phyloP scores from a whole-genome alignment of 1,140 invertebrate genomes.

The Heterodera carotae region DNA sequence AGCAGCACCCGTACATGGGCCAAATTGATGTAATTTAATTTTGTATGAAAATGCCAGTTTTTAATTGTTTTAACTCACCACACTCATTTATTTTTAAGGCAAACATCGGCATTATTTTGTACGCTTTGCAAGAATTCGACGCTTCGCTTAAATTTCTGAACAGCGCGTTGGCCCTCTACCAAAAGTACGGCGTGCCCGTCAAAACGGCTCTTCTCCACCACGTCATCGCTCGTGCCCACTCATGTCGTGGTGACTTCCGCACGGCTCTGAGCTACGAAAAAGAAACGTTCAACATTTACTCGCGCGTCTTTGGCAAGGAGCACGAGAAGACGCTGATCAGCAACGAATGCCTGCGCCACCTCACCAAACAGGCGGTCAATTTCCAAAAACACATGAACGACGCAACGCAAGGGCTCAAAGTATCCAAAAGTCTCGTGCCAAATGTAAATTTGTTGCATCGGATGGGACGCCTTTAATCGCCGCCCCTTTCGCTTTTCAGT shows the following conservation, averaged over 20 bases:
- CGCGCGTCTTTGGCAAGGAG: constrained; percentile 33
- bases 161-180: constrained; percentile 39
- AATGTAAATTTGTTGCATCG: neutral
- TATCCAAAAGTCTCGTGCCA: constrained; percentile 18
- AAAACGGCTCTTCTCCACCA: constrained; percentile 35
- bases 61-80: neutral
- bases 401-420: constrained; percentile 21
- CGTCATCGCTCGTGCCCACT: constrained; percentile 35
- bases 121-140: constrained; percentile 37
- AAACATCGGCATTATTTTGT: constrained; percentile 44
- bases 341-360: constrained; percentile 39
- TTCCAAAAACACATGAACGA: constrained; percentile 45
- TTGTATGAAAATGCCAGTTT: constrained; percentile 1
- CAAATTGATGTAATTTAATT: constrained; percentile 39
- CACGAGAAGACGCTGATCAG: constrained; percentile 43
- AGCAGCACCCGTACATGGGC: constrained; percentile 42
- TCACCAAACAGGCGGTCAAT: constrained; percentile 44
- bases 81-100: constrained; percentile 30
- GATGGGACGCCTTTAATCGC: neutral
- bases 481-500: constrained; percentile 4
- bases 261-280: constrained; percentile 38
- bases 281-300: constrained; percentile 47
- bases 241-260: constrained; percentile 45
- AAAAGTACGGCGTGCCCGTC: constrained; percentile 30
- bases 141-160: constrained; percentile 36